Conservation (phyloP, 2,113 vertebrate genomes). For the Aramus guarauna region DNA sequence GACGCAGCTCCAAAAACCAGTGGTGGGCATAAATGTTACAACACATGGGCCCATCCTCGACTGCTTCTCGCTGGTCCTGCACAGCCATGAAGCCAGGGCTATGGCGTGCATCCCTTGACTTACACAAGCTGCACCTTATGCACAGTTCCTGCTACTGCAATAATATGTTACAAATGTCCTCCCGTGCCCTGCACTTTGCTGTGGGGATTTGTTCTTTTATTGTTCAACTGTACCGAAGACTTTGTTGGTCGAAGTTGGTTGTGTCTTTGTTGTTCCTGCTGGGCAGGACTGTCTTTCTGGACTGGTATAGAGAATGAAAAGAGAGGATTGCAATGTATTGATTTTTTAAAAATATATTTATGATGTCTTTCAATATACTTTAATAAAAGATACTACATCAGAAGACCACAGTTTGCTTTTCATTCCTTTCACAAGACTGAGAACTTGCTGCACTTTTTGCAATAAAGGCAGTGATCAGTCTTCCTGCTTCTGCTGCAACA, state of each 20-base stretch:
- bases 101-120: accelerated
- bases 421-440: conserved; percentile 3
- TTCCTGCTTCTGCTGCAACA: background rate
- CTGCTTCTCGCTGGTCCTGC: background rate
- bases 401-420: background rate
- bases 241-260: background rate
- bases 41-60: too few relatives aligned
- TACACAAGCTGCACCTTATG: background rate
- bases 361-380: background rate
- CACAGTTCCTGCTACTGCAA: background rate
- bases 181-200: background rate
- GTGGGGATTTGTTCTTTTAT: background rate
- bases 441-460: background rate
- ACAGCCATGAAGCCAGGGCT: background rate
- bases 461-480: background rate
- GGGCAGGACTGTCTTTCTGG: background rate
- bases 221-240: background rate
- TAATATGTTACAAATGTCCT: background rate
- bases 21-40: accelerated
- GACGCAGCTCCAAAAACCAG: accelerated
- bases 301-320: background rate
- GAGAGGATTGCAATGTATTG: background rate
- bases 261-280: background rate
- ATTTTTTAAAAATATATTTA: conserved; percentile 1
- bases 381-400: background rate